Evolutionary conservation across 2,113 vertebrate genomes (phyloP), one percentile per base, ranked within the genome.

Genomic region (Coreoperca whiteheadi): DNA sequence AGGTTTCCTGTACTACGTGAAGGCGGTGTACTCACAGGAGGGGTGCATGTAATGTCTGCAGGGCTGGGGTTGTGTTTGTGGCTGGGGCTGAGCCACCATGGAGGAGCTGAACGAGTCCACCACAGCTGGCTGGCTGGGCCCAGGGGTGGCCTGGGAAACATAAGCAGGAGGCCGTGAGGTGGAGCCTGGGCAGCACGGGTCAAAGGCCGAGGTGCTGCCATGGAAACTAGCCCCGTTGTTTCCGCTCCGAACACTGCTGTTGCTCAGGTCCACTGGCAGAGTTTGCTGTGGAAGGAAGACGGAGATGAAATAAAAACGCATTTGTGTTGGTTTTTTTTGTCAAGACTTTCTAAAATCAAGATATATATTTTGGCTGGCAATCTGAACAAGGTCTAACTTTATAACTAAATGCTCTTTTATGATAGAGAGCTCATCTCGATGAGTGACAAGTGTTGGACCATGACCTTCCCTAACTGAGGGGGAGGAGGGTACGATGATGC

Each of bases 11-110:
- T 28, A 3, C 23, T 74, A 51, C 8, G 39, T 37, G 11, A 9
- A 4, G 8, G 37, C 2, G 2, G 7, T 68, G 73, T 89, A 97
- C 98, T 97, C 94, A 99, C 98, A 99, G 39, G 98, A 93, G 67
- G 97, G 95, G 81, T 98, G 98, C 94, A 99, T 96, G 89, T 97
- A 99, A 93, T 99, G 98, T 70, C 98, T 97, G 91, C 98, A 99
- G 60, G 98, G 96, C 71, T 98, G 97, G 1, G 97, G 95, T 84
- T 96, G 97, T 1, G 96, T 95, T 88, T 96, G 98, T 1, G 96
- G 96, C 89, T 96, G 96, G 0, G 97, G 94, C 91, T 97, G 98
- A 0, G 97, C 95, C 70, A 97, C 98, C 90, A 99, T 93, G 86
- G 95, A 93, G 0, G 98, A 94, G 84, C 96, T 96, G 83, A 98